Base-by-base conservation (phyloP, 2,888 invertebrate genomes). In the Drosophila silvestris region DNA sequence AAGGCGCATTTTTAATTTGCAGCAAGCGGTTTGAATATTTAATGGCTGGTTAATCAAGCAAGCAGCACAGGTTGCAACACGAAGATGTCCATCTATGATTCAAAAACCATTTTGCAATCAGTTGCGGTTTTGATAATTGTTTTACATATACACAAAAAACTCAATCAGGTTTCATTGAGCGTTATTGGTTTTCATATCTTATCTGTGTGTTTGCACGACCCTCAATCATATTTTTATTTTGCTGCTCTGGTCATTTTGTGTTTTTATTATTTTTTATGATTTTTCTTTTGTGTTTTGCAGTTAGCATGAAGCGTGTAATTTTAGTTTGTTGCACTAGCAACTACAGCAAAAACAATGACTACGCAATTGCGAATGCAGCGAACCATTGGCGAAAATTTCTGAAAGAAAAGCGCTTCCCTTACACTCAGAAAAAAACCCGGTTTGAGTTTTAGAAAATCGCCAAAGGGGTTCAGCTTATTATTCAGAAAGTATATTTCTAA, bases 211-310 rank as follows among this genome's bases (percentile, higher is more conserved):
- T 61, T 51, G 35, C 35, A 30, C 26, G 22, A 58, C 54, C 41
- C 41, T 60, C 59, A 33, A 39, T 3, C 3, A 5, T 3, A 12
- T 19, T 30, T 39, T n/a, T 50, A 22, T 58, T 39, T 72, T 54
- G n/a, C 26, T 53, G 52, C 51, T 66, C 22, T 65, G 26, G 56
- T 41, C 53, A 28, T 19, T 33, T 12, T 47, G 22, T 33, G 28
- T 68, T 3, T 41, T 28, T 39, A 81, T 81, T 82, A 74, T 75
- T 68, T 74, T 60, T 57, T 47, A 14, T 65, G 69, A 74, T 65
- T 74, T 77, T 82, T 16, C 65, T 41, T 79, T 79, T 79, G 50
- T 61, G 51, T 19, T 41, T 41, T 30, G 22, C 14, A 35, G 56
- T 53, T 44, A 58, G 61, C 66, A 47, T 52, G 39, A 67, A 74